A percentile compares a stretch with the other conserved stretches of the same genome.
Conservation (phyloP, 1,140 invertebrate genomes). For the Pseudobourletiella spinata region DNA sequence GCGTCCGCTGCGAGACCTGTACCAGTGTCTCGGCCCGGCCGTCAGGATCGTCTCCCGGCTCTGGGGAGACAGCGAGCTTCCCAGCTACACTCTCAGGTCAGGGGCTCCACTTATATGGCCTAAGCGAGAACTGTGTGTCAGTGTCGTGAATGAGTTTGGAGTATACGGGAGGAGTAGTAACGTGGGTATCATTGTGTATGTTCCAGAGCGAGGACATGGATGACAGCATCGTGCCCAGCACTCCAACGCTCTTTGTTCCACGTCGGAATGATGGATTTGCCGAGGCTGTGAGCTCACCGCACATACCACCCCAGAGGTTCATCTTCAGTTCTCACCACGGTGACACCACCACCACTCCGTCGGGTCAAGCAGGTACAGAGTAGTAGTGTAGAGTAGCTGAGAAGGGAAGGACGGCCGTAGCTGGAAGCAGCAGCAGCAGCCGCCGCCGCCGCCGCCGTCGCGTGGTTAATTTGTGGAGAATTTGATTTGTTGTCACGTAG, state of each 20-base stretch:
- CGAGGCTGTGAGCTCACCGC: constrained; percentile 83
- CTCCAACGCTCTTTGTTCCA: constrained; percentile 74
- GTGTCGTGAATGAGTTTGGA: too few species aligned
- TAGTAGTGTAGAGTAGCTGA: not conserved
- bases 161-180: too few species aligned
- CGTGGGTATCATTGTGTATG: too few species aligned
- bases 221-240: constrained; percentile 82
- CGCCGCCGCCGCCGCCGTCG: too few species aligned
- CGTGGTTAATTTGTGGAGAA: too few species aligned
- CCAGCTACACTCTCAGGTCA: not conserved
- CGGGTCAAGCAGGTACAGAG: not conserved
- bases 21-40: not conserved
- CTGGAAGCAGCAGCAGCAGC: too few species aligned
- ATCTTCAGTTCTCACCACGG: constrained; percentile 18
- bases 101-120: not conserved
- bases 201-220: constrained; percentile 48
- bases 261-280: constrained; percentile 78
- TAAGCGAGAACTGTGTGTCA: too few species aligned
- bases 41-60: constrained; percentile 9
- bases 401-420: too few species aligned
- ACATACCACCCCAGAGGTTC: constrained; percentile 46
- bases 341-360: constrained; percentile 1
- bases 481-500: not conserved
- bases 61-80: constrained; percentile 5
- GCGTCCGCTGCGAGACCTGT: not conserved